A percentile compares a stretch with the other conserved stretches of the same genome.
Conservation (phyloP, 2,797 vertebrate species). For the Alcedo quadribrachys region DNA sequence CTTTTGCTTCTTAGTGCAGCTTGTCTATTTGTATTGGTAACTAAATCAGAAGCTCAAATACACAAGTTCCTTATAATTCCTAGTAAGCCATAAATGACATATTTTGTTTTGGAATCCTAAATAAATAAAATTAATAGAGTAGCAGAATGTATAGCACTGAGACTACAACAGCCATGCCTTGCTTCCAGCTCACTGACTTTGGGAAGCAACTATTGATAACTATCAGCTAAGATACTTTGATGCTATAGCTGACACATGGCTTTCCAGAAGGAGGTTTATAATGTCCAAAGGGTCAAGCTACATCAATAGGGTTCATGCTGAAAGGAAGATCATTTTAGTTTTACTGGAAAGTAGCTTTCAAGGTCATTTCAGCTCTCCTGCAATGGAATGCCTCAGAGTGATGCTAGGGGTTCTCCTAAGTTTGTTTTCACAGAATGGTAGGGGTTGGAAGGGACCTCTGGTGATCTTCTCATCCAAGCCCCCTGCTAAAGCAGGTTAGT, state of each 20-base stretch:
- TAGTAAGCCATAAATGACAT: conserved; percentile 13
- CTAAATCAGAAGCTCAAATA: conserved; percentile 23
- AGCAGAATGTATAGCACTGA: not conserved
- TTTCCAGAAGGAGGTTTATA: not conserved
- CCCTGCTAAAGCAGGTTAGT: not conserved
- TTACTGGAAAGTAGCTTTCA: not conserved
- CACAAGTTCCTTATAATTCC: not conserved
- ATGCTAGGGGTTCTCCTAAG: not conserved
- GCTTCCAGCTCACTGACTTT: not conserved
- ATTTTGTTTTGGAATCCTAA: conserved; percentile 13
- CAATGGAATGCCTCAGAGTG: not conserved
- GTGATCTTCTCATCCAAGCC: not conserved
- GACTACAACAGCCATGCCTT: not conserved
- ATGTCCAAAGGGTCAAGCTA: not conserved
- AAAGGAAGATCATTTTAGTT: not conserved
- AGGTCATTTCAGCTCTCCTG: not conserved
- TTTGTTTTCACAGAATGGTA: not conserved
- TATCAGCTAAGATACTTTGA: not conserved
- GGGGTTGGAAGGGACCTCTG: not conserved
- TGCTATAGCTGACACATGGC: not conserved
- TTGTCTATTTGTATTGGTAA: conserved; percentile 13
- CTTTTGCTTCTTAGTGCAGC: conserved; percentile 7
- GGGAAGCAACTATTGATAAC: not conserved
- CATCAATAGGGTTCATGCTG: not conserved
- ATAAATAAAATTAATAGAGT: not conserved